Evolutionary conservation across 2,113 vertebrate species (phyloP).

Genomic region (Calidris pygmaea): DNA sequence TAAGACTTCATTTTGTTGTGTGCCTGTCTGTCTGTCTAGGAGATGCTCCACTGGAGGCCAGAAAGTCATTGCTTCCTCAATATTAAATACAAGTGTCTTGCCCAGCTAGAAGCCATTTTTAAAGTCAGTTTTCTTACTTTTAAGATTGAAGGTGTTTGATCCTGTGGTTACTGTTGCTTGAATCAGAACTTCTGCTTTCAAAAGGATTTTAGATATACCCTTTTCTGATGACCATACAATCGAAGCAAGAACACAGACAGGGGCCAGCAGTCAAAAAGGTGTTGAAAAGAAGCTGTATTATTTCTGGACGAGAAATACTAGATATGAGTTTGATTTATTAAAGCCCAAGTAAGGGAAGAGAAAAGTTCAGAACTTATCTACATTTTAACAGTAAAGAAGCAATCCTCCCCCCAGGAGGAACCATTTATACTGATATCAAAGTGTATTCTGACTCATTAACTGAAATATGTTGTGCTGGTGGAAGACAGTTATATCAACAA

Average conservation of each 20-base stretch:
- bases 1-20: conserved; percentile 35
- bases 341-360: not conserved
- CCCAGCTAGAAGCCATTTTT: not conserved
- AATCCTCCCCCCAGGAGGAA: conserved; percentile 24
- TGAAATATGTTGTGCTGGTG: conserved; percentile 30
- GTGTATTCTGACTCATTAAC: conserved; percentile 56
- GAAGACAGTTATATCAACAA: conserved; percentile 36
- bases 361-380: conserved; percentile 37
- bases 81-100: not conserved
- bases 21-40: conserved; percentile 17
- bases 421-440: conserved; percentile 48
- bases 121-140: conserved; percentile 11
- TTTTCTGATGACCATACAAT: not conserved
- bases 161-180: not conserved
- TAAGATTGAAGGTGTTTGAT: not conserved
- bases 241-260: not conserved
- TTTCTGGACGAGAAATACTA: conserved; percentile 18
- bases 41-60: conserved; percentile 13
- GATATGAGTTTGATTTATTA: not conserved
- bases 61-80: conserved; percentile 5
- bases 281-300: conserved; percentile 6
- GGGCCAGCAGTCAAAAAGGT: not conserved
- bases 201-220: not conserved
- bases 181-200: conserved; percentile 28
- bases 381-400: conserved; percentile 17